These are phyloP conservation scores for Pipistrellus pipistrellus DNA, from an alignment of 2,797 vertebrate species.

Conservation along the genomic window DNA sequence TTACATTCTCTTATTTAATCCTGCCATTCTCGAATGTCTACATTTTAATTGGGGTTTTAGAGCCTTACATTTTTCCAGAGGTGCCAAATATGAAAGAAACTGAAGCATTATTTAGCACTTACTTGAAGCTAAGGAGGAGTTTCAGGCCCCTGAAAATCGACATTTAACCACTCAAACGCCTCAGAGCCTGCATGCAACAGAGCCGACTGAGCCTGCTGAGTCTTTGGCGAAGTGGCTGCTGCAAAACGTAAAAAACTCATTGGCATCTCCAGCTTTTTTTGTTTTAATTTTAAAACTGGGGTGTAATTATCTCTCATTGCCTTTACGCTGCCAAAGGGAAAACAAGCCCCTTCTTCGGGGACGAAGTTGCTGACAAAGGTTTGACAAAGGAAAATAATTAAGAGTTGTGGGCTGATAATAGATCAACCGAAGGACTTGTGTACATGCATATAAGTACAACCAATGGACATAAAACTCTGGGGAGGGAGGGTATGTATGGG, in stretches of 20 bases:
- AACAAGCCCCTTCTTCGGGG: slow-evolving; percentile 72
- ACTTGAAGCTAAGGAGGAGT: slow-evolving; percentile 14
- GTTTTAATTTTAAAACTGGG: slow-evolving; percentile 74
- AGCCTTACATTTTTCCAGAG: slow-evolving; percentile 47
- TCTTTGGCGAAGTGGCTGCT: background rate
- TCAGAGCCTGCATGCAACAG: background rate
- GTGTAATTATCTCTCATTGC: slow-evolving; percentile 76
- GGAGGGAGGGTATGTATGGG: too few species aligned
- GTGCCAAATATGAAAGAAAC: background rate
- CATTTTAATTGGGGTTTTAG: slow-evolving; percentile 49
- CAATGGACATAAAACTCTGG: too few species aligned
- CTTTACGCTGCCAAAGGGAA: slow-evolving; percentile 63
- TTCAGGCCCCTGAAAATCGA: slow-evolving; percentile 27
- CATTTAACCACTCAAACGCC: background rate
- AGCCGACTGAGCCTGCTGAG: background rate
- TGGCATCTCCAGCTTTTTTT: slow-evolving; percentile 59
- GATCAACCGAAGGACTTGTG: too few species aligned
- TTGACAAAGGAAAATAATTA: slow-evolving; percentile 79
- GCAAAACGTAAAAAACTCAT: slow-evolving; percentile 46
- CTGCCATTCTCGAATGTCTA: background rate
- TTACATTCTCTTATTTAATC: slow-evolving; percentile 24
- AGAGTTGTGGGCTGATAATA: background rate
- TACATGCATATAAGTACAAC: too few species aligned
- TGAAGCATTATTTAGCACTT: slow-evolving; percentile 47
- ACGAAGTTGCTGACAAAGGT: slow-evolving; percentile 78